Base-by-base conservation (phyloP, 53 echinoderm and acorn worm genomes). In the Luidia sarsii region DNA sequence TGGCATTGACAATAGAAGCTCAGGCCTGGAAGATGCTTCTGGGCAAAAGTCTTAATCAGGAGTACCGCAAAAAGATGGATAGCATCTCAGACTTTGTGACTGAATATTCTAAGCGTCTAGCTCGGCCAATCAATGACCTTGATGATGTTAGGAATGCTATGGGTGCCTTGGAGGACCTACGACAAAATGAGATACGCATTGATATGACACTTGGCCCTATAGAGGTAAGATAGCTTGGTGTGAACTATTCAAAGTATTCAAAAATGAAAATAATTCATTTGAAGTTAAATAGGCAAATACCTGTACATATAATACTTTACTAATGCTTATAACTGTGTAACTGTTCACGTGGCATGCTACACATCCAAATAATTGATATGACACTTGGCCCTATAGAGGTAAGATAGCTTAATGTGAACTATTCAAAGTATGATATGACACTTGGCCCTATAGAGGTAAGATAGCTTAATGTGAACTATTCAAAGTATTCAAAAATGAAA, bases 381-480 rank as follows among this genome's bases (percentile, higher is more conserved):
- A 99, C 91, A 22, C 85, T 99, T 19, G 94, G 94, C 50, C 99
- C 99, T n/a, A 82, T 99, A 25, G 99, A 99, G 94, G 64, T 84
- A 13, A 69, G 45, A 39, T 30, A 13, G 37, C n/a, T n/a, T n/a
- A n/a, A n/a, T n/a, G n/a, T n/a, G n/a, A n/a, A n/a, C n/a, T n/a
- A n/a, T n/a, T n/a, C n/a, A n/a, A n/a, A n/a, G n/a, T n/a, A n/a
- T 69, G 99, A 99, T 72, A 99, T 99, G 99, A 99, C 91, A 22
- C 85, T 99, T 19, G 94, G 94, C 50, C 99, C 99, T n/a, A 82
- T 99, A 25, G 99, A 99, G 94, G 64, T 84, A 13, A 69, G 45
- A 39, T 30, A 13, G 37, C n/a, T n/a, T n/a, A n/a, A n/a, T n/a
- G n/a, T n/a, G n/a, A n/a, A n/a, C n/a, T n/a, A n/a, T n/a, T n/a